Evolutionary conservation across 2,888 invertebrate species (phyloP), one percentile per base, ranked within the genome.

Genomic region (Holacanthella duospinosa): DNA sequence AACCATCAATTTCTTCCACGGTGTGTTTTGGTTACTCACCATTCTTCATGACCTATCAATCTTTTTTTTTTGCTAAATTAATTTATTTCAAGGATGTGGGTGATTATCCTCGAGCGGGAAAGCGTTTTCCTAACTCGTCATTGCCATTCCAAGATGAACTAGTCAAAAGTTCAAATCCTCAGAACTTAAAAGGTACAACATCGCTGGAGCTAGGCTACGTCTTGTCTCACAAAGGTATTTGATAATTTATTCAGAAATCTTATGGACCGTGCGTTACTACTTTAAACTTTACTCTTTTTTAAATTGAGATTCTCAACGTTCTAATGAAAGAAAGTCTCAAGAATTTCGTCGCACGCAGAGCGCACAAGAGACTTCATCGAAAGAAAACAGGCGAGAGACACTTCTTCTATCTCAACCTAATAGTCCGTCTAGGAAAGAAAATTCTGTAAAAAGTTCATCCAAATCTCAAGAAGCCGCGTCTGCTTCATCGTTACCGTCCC

Each of bases 201-300:
- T 84, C 83, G 1, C 75, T 84, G 26, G 84, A 85, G 72, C 76
- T 84, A 61, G 79, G 80, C 27, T 79, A 75, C 76, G 80, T 69
- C 27, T 59, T 71, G 19, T 64, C 66, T 1, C 67, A 65, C 3
- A 61, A 67, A 61, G 70, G 71, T 70, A 66, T 56, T 26, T 36
- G 2, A 29, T 53, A 53, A 25, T n/a, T 53, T 53, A 53, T 6
- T 12, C n/a, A 25, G 25, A 6, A 12, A 12, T n/a, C 54, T n/a
- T 25, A 12, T 53, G 54, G 6, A n/a, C 21, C 54, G n/a, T 24
- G 54, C 9, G 36, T 9, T 6, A 9, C 16, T 36, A 36, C 9
- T 36, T 24, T 53, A 12, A 53, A 21, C 6, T 12, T 6, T 53
- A n/a, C 25, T n/a, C 43, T 9, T 43, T n/a, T 53, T 24, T 27